Evolutionary conservation across 2,797 vertebrate genomes (phyloP), one percentile per base, ranked within the genome.

Genomic region (Cirrhinus mrigala): DNA sequence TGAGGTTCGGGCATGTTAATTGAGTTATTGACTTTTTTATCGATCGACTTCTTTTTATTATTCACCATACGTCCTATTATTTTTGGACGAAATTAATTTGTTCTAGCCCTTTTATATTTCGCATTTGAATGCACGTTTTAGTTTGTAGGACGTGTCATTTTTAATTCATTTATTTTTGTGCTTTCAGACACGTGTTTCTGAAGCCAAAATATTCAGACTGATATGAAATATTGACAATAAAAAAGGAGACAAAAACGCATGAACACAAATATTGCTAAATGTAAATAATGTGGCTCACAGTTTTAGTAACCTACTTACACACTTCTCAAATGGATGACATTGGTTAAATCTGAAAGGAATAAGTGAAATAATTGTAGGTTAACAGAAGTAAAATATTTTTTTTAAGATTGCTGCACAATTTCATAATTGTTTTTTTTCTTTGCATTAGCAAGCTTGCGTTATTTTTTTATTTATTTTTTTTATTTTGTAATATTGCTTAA

Each of bases 1-100:
- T 71, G 74, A 69, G 79, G 75, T 77, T 87, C 48, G 73, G 78
- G 68, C 86, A 89, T 64, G 84, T 88, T 89, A 88, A 89, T 89
- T 86, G 86, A 88, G 83, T 88, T 89, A 84, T 88, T 89, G 88
- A 88, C 86, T 89, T 86, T 77, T 76, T 73, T 81, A 81, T 82
- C 74, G 88, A 87, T 88, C 86, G 81, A 80, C 58, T 82, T 76
- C 86, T 86, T 75, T 89, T 85, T 60, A 85, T 83, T 75, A 81
- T 86, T 88, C 78, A 83, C 81, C 54, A 22, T 60, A 80, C 80
- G 73, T 78, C 75, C 37, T 82, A 50, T 82, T 78, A 82, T 77
- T 77, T 73, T 75, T 58, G 33, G 14, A 71, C 60, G n/a, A 74
- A 77, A 82, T 75, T 52, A 62, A 71, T 82, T 80, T 84, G 12